Evolutionary conservation across 2,113 vertebrate genomes (phyloP), one percentile per base, ranked within the genome.

Genomic region (Megalops atlanticus): DNA sequence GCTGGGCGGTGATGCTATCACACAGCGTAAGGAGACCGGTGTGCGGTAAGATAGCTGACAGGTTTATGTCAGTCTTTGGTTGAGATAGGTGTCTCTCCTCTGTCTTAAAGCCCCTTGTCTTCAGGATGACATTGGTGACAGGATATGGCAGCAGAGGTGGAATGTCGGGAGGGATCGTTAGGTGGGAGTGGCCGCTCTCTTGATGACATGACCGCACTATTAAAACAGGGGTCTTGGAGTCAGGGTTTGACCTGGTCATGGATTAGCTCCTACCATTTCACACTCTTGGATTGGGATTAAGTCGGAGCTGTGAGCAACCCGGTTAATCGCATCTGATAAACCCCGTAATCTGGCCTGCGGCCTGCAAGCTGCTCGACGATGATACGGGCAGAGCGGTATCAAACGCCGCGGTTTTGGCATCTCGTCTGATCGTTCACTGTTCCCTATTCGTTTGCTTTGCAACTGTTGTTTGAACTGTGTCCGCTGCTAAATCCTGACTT

Each of bases 261-360:
- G 58, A 78, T 78, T 70, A 70, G 68, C 68, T 35, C 40, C 38
- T 1, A 6, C 10, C 24, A 54, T 58, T 58, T n/a, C 24, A 0
- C 58, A 43, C 58, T 43, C 58, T 40, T 24, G 40, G 27, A 45
- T 78, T 31, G 24, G 0, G 14, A 39, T 31, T 6, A n/a, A 68
- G 18, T 12, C 35, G 6, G 16, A 3, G 24, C 54, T 4, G n/a
- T 41, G 16, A 69, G 24, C 38, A 16, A 16, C 31, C 18, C 14
- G n/a, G 58, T 69, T 78, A 70, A 35, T 69, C 64, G 11, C 64
- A 11, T 39, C 24, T 45, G 58, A 78, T 78, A 41, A 69, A 33
- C 77, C n/a, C 4, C 7, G 12, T 39, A 78, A 78, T 16, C 58
- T 78, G 77, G 18, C 12, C 68, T 31, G 27, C 0, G 24, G 8